Base-by-base conservation (phyloP, 2,797 vertebrate species). In the Podarcis siculus region DNA sequence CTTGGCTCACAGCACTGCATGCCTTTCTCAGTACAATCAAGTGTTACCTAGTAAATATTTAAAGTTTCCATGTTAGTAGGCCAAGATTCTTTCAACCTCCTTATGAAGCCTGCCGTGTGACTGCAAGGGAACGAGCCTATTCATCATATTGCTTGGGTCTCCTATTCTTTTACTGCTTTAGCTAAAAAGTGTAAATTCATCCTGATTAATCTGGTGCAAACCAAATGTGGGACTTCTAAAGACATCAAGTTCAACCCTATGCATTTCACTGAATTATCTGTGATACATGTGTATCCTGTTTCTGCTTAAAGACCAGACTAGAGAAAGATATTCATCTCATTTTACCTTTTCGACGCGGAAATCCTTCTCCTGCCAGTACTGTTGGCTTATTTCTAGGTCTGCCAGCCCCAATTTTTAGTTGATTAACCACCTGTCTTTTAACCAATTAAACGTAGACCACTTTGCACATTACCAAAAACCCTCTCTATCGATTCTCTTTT, bases 31-130 rank as follows among this genome's bases (percentile, higher is more conserved):
- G 58, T 58, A 86, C 88, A 85, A 83, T 83, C 89, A 86, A 83
- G 85, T 79, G 37, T 82, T 82, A 58, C 83, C 67, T 82, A 79
- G 67, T 66, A 87, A 90, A 90, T 71, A 66, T 82, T 55, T 79
- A 90, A 91, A 89, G 86, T 76, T 73, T 89, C 85, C 66, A 83
- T 71, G 39, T 87, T 91, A 86, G 69, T 76, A 92, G 93, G 86
- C 92, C 17, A 90, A 79, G 72, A 13, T 90, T 73, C 55, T 92
- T 1, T 2, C 1, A 73, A 19, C 1, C 55, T 37, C 55, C 64
- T 12, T 19, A 88, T 37, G 79, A 92, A 90, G 86, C 39, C n/a
- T 75, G 13, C 91, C 82, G 81, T 87, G 55, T 86, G 49, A 87
- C 58, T 82, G 21, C 83, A 89, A 88, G 75, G 87, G 89, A 89